Conservation (phyloP, 2,888 invertebrate species). For the Pollenia amentaria region DNA sequence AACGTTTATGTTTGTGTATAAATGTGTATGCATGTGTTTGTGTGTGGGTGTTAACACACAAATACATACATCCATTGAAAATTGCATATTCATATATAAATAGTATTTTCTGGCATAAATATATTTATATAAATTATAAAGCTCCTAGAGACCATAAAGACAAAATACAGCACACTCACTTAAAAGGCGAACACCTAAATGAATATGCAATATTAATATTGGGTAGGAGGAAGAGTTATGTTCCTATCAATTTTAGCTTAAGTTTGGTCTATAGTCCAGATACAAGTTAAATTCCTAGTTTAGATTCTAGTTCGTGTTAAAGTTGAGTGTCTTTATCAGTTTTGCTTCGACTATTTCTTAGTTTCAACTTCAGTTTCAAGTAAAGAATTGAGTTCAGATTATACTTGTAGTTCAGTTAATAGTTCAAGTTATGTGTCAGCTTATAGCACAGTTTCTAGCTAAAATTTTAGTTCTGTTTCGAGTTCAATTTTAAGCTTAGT, state of each 20-base stretch:
- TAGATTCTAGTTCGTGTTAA: no score
- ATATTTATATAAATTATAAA: conserved; percentile 34
- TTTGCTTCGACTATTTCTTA: no score
- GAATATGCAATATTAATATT: conserved; percentile 28
- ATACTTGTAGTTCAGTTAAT: no score
- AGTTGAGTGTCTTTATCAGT: no score
- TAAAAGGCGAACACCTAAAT: conserved; percentile 23
- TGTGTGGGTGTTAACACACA: background rate
- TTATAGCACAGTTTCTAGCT: no score
- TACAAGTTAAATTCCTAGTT: no score
- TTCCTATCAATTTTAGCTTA: background rate
- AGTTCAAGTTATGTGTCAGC: no score
- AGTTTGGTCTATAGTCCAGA: no score
- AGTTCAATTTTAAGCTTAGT: no score
- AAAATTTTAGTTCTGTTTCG: no score
- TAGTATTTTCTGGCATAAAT: background rate
- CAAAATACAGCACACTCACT: conserved; percentile 5
- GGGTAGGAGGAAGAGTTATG: background rate
- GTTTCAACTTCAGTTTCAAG: no score
- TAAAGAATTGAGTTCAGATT: no score
- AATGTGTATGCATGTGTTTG: background rate
- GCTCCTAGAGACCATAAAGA: background rate
- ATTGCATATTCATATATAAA: background rate
- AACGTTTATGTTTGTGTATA: conserved; percentile 44
- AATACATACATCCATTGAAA: background rate